Base-by-base conservation (phyloP, 2,113 vertebrate species). In the Elaphurus davidianus region DNA sequence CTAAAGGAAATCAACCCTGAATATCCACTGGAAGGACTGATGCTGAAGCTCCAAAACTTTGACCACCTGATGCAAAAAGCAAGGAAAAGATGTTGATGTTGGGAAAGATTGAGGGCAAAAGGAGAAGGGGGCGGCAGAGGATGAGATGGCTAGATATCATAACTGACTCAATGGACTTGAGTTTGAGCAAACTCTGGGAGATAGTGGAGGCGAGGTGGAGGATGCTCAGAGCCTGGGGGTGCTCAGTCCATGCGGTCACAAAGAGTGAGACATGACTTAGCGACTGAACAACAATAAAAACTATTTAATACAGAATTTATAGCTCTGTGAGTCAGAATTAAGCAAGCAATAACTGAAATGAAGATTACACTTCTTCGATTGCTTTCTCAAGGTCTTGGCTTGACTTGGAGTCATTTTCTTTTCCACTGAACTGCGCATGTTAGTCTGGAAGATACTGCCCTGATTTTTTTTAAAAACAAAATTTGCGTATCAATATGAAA, bases 261-360 rank as follows among this genome's bases (percentile, higher is more conserved):
- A 74, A 43, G 71, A 43, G 40, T 76, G 27, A 76, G 5, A 76
- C 71, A 27, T 27, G 40, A 43, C 40, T 76, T 43, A 43, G 71
- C 0, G 12, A 76, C 23, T 76, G 71, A 43, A 76, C 36, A 71
- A 36, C n/a, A 76, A 76, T 6, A 94, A n/a, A 94, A 45, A 74
- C 90, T 57, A 97, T 86, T 94, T 98, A 92, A 94, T 54, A 85
- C 15, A 71, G 25, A 96, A 54, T 30, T 84, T 62, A 50, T 30
- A 86, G 43, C 45, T 91, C 78, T 57, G 13, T 86, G 52, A 81
- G 9, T 71, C 76, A 98, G 59, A 91, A 92, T 83, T 90, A 96
- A 97, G n/a, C 12, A 94, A 97, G 40, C 16, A 95, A 45, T 55
- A 89, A 33, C 11, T 60, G 91, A 97, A 96, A 47, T 52, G n/a